Conservation (phyloP, 2,113 vertebrate genomes). For the Otis tarda region DNA sequence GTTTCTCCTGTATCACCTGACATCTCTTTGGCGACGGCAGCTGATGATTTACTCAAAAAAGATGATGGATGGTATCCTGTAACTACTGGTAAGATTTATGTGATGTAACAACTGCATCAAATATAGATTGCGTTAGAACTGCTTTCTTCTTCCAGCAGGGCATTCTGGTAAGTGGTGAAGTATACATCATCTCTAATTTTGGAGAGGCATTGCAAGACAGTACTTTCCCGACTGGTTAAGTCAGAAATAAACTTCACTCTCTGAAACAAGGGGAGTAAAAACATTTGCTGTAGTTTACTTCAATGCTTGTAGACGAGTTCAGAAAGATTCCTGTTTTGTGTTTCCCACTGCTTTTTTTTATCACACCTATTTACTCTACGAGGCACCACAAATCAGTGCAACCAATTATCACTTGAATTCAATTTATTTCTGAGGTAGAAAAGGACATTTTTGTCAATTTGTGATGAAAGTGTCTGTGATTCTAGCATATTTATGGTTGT, state of each 20-base stretch:
- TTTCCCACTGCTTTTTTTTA: neutral
- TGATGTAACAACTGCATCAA: neutral
- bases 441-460: neutral
- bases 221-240: neutral
- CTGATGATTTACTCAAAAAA: neutral
- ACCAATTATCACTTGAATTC: neutral
- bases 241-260: neutral
- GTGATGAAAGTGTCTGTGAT: neutral
- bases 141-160: neutral
- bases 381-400: neutral
- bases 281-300: neutral
- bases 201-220: neutral
- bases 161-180: constrained; percentile 27
- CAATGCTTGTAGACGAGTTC: neutral
- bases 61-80: neutral
- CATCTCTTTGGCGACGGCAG: neutral
- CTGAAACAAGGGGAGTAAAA: neutral
- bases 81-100: constrained; percentile 51
- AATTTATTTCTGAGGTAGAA: neutral
- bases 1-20: neutral
- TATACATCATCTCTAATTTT: neutral
- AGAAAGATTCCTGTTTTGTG: neutral
- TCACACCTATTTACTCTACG: neutral
- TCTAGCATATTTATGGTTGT: neutral
- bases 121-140: neutral